Evolutionary conservation across 1,140 invertebrate genomes (phyloP).

Genomic region (Bombus huntii): DNA sequence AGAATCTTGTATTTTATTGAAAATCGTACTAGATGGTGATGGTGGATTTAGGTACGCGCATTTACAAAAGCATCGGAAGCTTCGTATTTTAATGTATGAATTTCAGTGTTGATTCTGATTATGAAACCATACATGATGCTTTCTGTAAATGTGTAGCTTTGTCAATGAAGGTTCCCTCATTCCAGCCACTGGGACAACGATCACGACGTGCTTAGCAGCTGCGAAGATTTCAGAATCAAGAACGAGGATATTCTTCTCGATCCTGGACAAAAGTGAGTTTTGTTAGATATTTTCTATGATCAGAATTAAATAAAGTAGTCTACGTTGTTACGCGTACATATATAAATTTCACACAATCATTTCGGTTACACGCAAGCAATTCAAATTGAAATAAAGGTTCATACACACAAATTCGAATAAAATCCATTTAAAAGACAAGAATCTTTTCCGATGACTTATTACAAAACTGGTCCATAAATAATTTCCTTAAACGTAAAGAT

Average conservation of each 20-base stretch:
- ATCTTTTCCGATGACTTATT: no score
- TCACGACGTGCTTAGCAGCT: constrained; percentile 17
- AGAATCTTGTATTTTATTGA: constrained; percentile 23
- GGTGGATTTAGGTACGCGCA: background rate
- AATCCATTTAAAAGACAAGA: no score
- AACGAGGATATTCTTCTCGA: constrained; percentile 30
- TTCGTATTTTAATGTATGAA: background rate
- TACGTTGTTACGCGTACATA: no score
- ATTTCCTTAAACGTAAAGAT: no score
- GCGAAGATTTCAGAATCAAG: constrained; percentile 39
- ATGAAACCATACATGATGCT: constrained; percentile 31
- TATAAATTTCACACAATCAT: no score
- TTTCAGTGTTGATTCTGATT: background rate
- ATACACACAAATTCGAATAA: no score
- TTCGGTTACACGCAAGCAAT: no score
- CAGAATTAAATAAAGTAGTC: background rate
- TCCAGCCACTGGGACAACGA: constrained; percentile 50
- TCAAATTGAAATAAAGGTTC: no score
- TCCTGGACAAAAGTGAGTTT: constrained; percentile 55
- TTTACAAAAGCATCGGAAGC: constrained; percentile 23
- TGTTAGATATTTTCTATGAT: background rate
- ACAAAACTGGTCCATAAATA: background rate
- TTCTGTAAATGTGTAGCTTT: constrained; percentile 48
- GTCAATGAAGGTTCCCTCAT: constrained; percentile 49
- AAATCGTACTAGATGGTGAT: background rate